Evolutionary conservation across 2,888 invertebrate genomes (phyloP).

Genomic region (Sturmia bella): DNA sequence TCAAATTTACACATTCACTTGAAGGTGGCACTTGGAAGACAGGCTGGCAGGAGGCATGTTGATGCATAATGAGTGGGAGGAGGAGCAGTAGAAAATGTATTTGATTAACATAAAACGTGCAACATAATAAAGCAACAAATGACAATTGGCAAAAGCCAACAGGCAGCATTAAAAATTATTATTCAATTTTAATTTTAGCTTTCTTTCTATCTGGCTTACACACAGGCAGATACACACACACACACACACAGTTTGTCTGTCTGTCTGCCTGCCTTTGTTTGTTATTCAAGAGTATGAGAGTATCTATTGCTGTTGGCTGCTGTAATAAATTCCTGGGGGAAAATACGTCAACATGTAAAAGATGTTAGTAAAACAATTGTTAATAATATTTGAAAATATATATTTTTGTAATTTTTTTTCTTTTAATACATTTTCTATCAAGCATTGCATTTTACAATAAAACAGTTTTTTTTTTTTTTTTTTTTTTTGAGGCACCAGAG

Average conservation of each 20-base stretch:
- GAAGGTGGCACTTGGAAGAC: conserved; percentile 15
- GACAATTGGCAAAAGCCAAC: conserved; percentile 61
- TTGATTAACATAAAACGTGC: conserved; percentile 66
- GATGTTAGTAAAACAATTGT: conserved; percentile 46
- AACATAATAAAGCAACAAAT: conserved; percentile 53
- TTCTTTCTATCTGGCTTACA: conserved; percentile 13
- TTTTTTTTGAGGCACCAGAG: neutral
- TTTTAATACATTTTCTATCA: conserved; percentile 27
- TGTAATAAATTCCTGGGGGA: conserved; percentile 44
- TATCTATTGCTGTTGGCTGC: neutral
- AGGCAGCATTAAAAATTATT: conserved; percentile 44
- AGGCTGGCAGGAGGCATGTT: neutral
- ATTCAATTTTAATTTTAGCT: conserved; percentile 43
- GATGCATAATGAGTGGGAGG: neutral
- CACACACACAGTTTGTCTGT: neutral
- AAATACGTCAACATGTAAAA: conserved; percentile 35
- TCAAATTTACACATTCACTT: conserved; percentile 50
- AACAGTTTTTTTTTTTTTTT: conserved; percentile 12
- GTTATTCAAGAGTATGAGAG: neutral
- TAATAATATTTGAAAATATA: conserved; percentile 29
- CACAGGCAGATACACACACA: too few species aligned
- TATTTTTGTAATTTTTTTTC: neutral
- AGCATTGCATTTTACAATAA: conserved; percentile 31
- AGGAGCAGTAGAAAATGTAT: conserved; percentile 27
- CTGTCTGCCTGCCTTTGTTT: neutral